These are phyloP conservation scores for Pheosia gnoma DNA, from an alignment of 2,888 invertebrate species.

Conservation along the genomic window DNA sequence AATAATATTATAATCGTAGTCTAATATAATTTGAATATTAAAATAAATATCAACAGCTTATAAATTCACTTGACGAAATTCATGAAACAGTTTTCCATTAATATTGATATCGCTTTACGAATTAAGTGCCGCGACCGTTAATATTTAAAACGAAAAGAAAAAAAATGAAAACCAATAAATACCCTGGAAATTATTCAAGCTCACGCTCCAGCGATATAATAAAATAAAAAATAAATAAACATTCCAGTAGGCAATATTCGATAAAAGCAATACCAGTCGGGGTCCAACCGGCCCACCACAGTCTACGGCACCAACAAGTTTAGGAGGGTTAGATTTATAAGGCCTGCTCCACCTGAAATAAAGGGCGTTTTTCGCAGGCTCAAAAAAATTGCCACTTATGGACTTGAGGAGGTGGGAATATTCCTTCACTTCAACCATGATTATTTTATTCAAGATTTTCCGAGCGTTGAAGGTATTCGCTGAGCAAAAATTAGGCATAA, in stretches of 20 bases:
- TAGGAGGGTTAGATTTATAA: constrained; percentile 70
- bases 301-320: constrained; percentile 67
- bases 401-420: constrained; percentile 26
- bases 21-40: not conserved
- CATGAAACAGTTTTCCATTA: not conserved
- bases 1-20: no score
- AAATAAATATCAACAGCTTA: not conserved
- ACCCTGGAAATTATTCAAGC: constrained; percentile 17
- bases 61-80: not conserved
- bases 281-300: constrained; percentile 47
- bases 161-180: constrained; percentile 7
- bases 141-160: not conserved
- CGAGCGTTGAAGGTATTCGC: no score
- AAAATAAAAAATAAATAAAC: constrained; percentile 34
- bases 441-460: no score
- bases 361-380: constrained; percentile 42
- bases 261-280: constrained; percentile 68
- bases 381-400: constrained; percentile 44
- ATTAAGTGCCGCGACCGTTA: not conserved
- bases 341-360: constrained; percentile 62
- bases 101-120: not conserved
- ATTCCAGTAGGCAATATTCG: constrained; percentile 53
- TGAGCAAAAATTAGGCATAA: no score
- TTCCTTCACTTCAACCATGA: constrained; percentile 18
- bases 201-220: constrained; percentile 18